A percentile compares a stretch with the other conserved stretches of the same genome.
These are phyloP conservation scores for Drosophila sordidapex DNA, from an alignment of 2,888 invertebrate genomes.

Conservation along the genomic window DNA sequence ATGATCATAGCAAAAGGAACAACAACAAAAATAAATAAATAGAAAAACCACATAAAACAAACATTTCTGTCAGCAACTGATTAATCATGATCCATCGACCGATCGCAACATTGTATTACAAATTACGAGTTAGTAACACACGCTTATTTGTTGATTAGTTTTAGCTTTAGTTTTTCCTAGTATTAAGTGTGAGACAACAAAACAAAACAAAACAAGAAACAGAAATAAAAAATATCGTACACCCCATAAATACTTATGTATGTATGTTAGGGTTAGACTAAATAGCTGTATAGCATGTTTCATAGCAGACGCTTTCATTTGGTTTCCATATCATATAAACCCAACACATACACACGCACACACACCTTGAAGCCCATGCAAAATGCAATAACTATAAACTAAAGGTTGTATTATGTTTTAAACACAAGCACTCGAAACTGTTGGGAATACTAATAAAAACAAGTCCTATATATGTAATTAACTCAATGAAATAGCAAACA, in stretches of 20 bases:
- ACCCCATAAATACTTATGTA: conserved; percentile 15
- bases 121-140: conserved; percentile 81
- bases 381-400: conserved; percentile 48
- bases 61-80: conserved; percentile 56
- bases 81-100: conserved; percentile 54
- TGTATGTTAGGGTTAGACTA: conserved; percentile 22
- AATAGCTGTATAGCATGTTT: conserved; percentile 43
- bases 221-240: conserved; percentile 28
- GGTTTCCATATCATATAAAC: conserved; percentile 37
- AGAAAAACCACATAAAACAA: conserved; percentile 40
- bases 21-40: conserved; percentile 27
- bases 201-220: conserved; percentile 30
- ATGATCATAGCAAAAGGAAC: conserved; percentile 26
- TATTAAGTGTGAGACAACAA: conserved; percentile 55
- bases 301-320: conserved; percentile 40
- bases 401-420: conserved; percentile 77
- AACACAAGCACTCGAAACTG: conserved; percentile 50
- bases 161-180: conserved; percentile 76
- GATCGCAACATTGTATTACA: conserved; percentile 79
- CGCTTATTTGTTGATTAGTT: conserved; percentile 84
- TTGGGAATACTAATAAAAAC: conserved; percentile 34
- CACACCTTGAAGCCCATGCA: conserved; percentile 14
- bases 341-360: neutral
- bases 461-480: conserved; percentile 64
- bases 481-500: conserved; percentile 40